Base-by-base conservation (phyloP, 2,113 vertebrate species). In the Brienomyrus longianalis region DNA sequence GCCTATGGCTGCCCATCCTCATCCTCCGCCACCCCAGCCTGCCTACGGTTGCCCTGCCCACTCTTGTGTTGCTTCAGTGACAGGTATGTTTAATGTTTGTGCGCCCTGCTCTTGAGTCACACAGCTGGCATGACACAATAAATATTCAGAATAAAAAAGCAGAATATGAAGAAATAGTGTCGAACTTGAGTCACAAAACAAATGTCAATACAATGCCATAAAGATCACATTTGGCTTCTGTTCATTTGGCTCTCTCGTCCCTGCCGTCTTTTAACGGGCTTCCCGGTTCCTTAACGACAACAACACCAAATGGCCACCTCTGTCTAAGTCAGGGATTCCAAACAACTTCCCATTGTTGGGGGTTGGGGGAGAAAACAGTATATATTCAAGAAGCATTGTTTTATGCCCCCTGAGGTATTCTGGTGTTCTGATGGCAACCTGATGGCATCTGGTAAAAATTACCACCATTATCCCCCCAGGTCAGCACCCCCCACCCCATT, bases 1-100 rank as follows among this genome's bases (percentile, higher is more conserved):
- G 39, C 39, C 39, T 43, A 90, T 89, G 45, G 17, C 91, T 35
- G 27, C 21, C 43, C 83, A 70, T 89, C 84, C 91, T 95, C 91
- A 92, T 93, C 92, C 93, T 93, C 90, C 93, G 92, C 87, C 77
- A 77, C 48, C 92, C 90, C 92, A 89, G 91, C 59, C 47, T 1
- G 89, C 87, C 92, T 47, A 90, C 88, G n/a, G 48, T 50, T n/a
- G 88, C 83, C 56, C 56, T 0, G 8, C n/a, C 47, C 83, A 92
- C 5, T 5, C 89, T 92, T 90, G 83, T 90, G 92, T 92, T 92
- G 52, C 9, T 70, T 86, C 45, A 21, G 39, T 48, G 88, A 86
- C 86, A 45, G 66, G 50, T 91, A 77, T 91, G 91, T 90, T 45
- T 92, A 77, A 90, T 62, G 45, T 35, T 88, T 88, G 52, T 5